Evolutionary conservation across 2,797 vertebrate genomes (phyloP), one percentile per base, ranked within the genome.

Genomic region (Linurgus olivaceus): DNA sequence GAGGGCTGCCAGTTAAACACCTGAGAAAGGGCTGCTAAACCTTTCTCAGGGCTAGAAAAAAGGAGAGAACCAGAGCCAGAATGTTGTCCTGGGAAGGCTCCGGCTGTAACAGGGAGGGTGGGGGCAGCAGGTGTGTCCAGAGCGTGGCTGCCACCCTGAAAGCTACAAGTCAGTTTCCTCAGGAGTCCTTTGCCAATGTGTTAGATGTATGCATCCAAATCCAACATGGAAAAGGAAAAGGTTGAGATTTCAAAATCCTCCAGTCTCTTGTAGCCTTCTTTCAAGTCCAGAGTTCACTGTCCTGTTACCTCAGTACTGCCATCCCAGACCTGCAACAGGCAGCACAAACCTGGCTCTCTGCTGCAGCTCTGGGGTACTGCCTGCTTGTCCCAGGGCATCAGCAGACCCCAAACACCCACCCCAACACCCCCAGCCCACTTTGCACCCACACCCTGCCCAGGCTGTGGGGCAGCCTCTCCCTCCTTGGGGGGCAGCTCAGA

Each of bases 311-410:
- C 38, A 55, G 54, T 5, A 1, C 21, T 35, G 21, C 54, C 54
- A 55, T 33, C n/a, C 13, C 9, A 15, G 23, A 21, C 2, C 40
- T 33, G 4, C 24, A 35, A 1, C 7, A 20, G 26, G 19, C 42
- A 58, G 21, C 35, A 62, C 50, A 75, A 26, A 35, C 5, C 33
- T n/a, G 8, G 4, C 13, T 37, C 14, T 44, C 23, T 63, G 45
- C 26, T 21, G 6, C 17, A 21, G 1, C 17, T 19, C 67, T 0
- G 4, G 72, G 45, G 40, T 1, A 0, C 38, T 73, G 11, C 52
- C 52, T 35, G 16, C 11, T 38, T 19, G 3, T 17, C 57, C 55
- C 1, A 6, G 17, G 25, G 1, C 44, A 79, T 6, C 50, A 63
- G 29, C 18, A 23, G 35, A 10, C 4, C 40, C 38, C 70, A 47